Evolutionary conservation across 1,140 invertebrate genomes (phyloP).

Genomic region (Pseudomyrmex pallidus): DNA sequence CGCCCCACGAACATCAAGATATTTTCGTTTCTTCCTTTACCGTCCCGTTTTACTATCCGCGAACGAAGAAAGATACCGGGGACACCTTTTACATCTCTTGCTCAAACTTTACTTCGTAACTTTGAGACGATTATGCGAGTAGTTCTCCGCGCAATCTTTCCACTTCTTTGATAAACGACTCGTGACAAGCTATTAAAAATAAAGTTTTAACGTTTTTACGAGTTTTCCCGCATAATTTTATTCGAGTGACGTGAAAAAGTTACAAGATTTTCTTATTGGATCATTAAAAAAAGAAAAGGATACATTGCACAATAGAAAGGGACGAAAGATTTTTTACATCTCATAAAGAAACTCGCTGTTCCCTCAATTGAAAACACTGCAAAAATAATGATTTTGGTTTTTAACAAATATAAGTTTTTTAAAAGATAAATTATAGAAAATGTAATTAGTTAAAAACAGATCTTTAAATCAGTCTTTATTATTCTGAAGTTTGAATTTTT

Average conservation of each 20-base stretch:
- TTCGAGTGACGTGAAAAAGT: background rate
- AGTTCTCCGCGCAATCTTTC: background rate
- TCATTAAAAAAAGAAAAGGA: background rate
- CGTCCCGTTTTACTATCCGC: constrained; percentile 5
- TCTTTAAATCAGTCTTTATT: background rate
- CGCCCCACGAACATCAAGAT: constrained; percentile 40
- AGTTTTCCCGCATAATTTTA: background rate
- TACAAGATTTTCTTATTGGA: background rate
- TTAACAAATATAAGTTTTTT: background rate
- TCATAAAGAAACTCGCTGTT: too few species aligned
- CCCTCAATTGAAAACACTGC: too few species aligned
- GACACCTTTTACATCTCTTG: constrained; percentile 7
- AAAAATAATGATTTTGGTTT: too few species aligned
- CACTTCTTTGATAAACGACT: constrained; percentile 22
- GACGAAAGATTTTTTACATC: background rate
- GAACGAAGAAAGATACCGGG: too few species aligned
- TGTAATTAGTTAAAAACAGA: background rate
- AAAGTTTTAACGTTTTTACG: background rate
- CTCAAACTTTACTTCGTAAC: constrained; percentile 1
- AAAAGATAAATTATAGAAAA: background rate
- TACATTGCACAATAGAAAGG: background rate
- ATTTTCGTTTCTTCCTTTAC: constrained; percentile 51
- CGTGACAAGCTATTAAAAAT: constrained; percentile 16
- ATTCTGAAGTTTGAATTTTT: background rate
- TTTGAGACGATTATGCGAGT: background rate